phyloP scores from a whole-genome alignment of 2,888 invertebrate genomes.

The Trissoscelio sp. region DNA sequence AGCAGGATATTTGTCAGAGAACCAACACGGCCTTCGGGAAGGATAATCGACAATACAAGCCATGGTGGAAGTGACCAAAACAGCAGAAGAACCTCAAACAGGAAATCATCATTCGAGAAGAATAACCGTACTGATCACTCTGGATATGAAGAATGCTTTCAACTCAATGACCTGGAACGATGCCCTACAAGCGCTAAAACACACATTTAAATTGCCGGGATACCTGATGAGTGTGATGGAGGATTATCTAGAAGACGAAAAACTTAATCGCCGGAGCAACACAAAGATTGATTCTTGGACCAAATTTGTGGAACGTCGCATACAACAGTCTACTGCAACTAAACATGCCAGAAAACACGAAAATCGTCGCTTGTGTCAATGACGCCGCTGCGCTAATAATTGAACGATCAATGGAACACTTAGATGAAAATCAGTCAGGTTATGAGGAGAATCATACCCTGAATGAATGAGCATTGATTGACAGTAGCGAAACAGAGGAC shows the following conservation, averaged over 20 bases:
- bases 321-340: conserved; percentile 32
- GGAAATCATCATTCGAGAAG: not conserved
- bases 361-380: not conserved
- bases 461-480: not conserved
- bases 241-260: too few relatives aligned
- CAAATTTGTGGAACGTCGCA: conserved; percentile 58
- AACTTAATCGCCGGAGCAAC: too few relatives aligned
- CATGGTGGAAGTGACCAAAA: not conserved
- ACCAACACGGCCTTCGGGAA: not conserved
- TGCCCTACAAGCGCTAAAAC: too few relatives aligned
- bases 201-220: too few relatives aligned
- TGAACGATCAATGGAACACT: not conserved
- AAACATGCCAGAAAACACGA: not conserved
- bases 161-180: not conserved
- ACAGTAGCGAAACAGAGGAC: too few relatives aligned
- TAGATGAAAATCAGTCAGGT: not conserved
- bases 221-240: too few relatives aligned
- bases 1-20: conserved; percentile 3
- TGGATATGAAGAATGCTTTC: conserved; percentile 15
- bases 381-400: not conserved
- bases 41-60: not conserved
- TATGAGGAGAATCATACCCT: not conserved
- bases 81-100: not conserved
- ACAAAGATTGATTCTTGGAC: not conserved
- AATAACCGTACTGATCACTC: not conserved